Conservation (phyloP, 2,113 vertebrate genomes). For the Scopus umbretta region DNA sequence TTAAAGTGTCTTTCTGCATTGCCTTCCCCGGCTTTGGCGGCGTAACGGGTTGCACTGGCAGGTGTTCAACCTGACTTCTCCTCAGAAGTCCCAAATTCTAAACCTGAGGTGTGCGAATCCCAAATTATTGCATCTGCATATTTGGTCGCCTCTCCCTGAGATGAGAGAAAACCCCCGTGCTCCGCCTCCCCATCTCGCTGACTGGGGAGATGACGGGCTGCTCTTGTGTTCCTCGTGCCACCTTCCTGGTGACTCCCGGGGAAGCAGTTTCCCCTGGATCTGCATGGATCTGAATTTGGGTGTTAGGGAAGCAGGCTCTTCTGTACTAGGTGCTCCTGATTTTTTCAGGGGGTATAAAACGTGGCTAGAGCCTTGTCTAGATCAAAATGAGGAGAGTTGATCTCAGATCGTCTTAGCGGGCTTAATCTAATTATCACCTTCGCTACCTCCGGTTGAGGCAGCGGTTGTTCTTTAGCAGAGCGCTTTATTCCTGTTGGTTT, state of each 20-base stretch:
- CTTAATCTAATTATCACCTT: background rate
- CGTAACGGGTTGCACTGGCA: accelerated
- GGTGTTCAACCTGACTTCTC: background rate
- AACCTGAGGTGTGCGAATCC: background rate
- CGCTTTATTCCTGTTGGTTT: background rate
- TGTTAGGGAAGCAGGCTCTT: accelerated
- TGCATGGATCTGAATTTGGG: accelerated
- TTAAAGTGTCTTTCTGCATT: accelerated
- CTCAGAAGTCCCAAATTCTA: background rate
- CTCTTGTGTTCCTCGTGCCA: accelerated
- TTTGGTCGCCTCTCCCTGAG: background rate
- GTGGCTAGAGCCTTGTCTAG: accelerated
- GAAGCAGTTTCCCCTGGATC: background rate
- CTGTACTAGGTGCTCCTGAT: accelerated
- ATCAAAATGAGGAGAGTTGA: background rate
- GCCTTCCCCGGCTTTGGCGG: accelerated
- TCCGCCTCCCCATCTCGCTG: accelerated
- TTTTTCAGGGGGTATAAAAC: background rate
- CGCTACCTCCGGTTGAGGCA: accelerated
- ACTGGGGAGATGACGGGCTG: accelerated
- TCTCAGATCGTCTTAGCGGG: background rate
- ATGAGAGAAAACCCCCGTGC: accelerated
- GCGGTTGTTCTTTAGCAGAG: background rate
- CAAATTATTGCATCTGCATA: accelerated
- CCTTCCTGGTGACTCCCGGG: background rate